A percentile compares a stretch with the other conserved stretches of the same genome.
Conservation (phyloP, 2,797 vertebrate genomes). For the Notamacropus eugenii region DNA sequence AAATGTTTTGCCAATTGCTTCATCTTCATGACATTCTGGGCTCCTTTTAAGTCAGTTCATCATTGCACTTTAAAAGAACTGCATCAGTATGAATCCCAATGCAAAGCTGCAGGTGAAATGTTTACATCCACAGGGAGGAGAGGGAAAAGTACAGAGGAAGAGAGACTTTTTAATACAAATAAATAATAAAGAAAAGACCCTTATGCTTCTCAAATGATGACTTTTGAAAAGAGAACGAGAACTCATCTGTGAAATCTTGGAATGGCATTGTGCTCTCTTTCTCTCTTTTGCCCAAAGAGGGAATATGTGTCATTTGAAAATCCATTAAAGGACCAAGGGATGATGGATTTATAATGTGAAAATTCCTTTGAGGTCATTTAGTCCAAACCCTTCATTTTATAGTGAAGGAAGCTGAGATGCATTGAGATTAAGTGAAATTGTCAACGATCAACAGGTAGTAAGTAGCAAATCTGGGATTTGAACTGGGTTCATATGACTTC, state of each 20-base stretch:
- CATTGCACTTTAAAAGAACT: neutral
- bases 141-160: neutral
- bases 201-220: neutral
- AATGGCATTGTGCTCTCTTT: neutral
- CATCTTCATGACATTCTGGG: constrained; percentile 3
- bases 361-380: neutral
- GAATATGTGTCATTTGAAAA: neutral
- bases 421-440: neutral
- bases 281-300: neutral
- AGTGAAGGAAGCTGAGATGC: neutral
- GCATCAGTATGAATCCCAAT: neutral
- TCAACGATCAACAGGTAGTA: neutral
- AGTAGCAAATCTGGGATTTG: neutral
- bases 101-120: neutral
- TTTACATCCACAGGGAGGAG: neutral
- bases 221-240: neutral
- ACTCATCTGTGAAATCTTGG: neutral
- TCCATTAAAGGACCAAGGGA: neutral
- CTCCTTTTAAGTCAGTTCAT: constrained; percentile 16
- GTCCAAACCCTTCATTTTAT: neutral
- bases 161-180: neutral
- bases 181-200: neutral
- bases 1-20: neutral
- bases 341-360: neutral
- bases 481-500: neutral